phyloP scores from a whole-genome alignment of 2,113 vertebrate genomes.

The Gallinago media region DNA sequence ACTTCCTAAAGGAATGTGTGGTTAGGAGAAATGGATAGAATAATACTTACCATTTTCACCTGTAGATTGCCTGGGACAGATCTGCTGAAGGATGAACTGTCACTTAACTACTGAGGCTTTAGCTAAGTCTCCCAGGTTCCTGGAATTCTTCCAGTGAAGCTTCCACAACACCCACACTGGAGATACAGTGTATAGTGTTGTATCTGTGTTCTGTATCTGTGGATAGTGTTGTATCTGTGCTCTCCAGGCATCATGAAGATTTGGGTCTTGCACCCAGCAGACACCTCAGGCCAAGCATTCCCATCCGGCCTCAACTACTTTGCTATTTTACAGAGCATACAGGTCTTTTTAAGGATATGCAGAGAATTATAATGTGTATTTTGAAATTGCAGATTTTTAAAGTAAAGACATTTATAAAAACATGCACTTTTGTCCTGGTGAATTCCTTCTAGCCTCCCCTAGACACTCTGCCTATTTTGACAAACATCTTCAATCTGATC shows the following conservation, averaged over 20 bases:
- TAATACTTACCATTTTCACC: neutral
- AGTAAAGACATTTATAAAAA: neutral
- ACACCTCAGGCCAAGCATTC: neutral
- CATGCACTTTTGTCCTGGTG: accelerated
- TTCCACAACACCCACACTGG: neutral
- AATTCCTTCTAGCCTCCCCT: accelerated
- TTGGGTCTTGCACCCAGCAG: neutral
- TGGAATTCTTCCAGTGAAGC: neutral
- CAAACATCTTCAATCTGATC: neutral
- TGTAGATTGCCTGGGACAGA: neutral
- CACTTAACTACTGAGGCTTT: neutral
- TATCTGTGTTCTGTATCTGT: too few species aligned
- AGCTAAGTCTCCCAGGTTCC: neutral
- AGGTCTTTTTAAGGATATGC: neutral
- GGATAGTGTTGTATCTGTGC: too few species aligned
- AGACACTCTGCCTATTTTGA: neutral
- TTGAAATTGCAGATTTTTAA: neutral
- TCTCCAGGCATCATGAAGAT: neutral
- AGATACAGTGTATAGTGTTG: accelerated
- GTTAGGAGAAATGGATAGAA: neutral
- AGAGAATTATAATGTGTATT: neutral
- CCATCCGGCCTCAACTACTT: accelerated
- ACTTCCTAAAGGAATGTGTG: neutral
- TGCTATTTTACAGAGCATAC: neutral
- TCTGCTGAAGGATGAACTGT: neutral